Base-by-base conservation (phyloP, 2,888 invertebrate species). In the Latrodectus elegans region DNA sequence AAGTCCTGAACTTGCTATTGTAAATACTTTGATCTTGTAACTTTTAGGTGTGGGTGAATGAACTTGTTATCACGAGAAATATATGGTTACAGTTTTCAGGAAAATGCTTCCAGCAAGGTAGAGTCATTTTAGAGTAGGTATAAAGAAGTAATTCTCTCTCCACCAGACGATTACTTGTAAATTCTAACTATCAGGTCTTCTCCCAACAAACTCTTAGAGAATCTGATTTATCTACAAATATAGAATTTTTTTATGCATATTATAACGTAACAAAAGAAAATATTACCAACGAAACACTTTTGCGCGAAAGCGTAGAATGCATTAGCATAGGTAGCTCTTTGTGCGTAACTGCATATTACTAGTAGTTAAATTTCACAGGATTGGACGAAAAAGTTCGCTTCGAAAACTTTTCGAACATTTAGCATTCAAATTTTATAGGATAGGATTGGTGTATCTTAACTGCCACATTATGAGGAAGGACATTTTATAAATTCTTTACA, bases 21-120 rank as follows among this genome's bases (percentile, higher is more conserved):
- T 68, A 68, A 68, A 68, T 68, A 68, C n/a, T 68, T 68, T 68
- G 17, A 68, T 22, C 17, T 22, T n/a, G 60, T 38, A 38, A 38
- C 38, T 38, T 38, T 60, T 60, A 60, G 60, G 60, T 60, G 8
- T 4, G 6, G 60, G 60, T 2, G 12, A 12, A 12, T 11, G 0
- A 38, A 38, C 38, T 6, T 38, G 38, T 38, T 38, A 38, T 38
- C 1, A 38, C 38, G 38, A 38, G 38, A 38, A 38, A 4, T 38
- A n/a, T n/a, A 38, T 4, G 38, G 38, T 2, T 1, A 2, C 38
- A 38, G 38, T 38, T 38, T 38, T 22, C 12, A 12, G 22, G n/a
- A 22, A 11, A 67, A 26, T 67, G 67, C 26, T 67, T 67, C n/a
- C 67, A 68, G 17, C 12, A 68, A 22, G n/a, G 12, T 17, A 68